These are phyloP conservation scores for Plemyria rubiginata DNA, from an alignment of 2,888 invertebrate species.

Conservation along the genomic window DNA sequence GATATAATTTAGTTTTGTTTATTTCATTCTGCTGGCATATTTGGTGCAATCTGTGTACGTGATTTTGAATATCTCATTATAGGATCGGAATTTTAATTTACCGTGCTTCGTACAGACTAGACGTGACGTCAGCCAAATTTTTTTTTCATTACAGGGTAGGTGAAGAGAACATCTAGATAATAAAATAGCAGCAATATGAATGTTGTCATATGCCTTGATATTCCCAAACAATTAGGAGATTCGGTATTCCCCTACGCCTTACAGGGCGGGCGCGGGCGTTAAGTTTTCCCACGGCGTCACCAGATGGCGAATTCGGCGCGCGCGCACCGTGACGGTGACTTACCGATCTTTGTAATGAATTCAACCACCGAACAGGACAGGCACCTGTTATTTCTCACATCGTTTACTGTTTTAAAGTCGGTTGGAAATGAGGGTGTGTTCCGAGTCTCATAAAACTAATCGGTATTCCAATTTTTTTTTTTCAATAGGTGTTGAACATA, in stretches of 20 bases:
- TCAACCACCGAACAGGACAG: conserved; percentile 53
- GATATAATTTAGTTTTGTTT: too few species aligned
- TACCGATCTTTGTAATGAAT: conserved; percentile 78
- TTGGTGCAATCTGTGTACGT: too few species aligned
- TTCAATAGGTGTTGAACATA: background rate
- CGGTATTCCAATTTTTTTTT: background rate
- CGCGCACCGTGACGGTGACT: conserved; percentile 80
- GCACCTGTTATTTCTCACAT: conserved; percentile 74
- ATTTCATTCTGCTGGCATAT: too few species aligned
- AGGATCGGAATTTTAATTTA: too few species aligned
- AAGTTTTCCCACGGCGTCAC: conserved; percentile 81
- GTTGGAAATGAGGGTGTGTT: conserved; percentile 1
- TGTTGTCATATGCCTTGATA: conserved; percentile 35
- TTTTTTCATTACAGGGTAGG: too few species aligned
- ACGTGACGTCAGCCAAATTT: too few species aligned
- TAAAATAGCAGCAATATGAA: background rate
- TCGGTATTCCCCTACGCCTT: conserved; percentile 21
- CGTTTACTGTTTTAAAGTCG: conserved; percentile 32
- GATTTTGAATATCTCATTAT: too few species aligned
- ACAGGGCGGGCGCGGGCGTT: conserved; percentile 61
- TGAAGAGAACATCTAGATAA: too few species aligned
- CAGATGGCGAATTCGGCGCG: conserved; percentile 69
- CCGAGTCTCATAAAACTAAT: background rate
- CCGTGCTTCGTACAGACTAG: too few species aligned
- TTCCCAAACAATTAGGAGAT: conserved; percentile 36